Percentiles rank a stretch among this genome's conserved stretches.
Evolutionary conservation across 2,797 vertebrate species (phyloP).

Genomic region (Poecilia wingei): DNA sequence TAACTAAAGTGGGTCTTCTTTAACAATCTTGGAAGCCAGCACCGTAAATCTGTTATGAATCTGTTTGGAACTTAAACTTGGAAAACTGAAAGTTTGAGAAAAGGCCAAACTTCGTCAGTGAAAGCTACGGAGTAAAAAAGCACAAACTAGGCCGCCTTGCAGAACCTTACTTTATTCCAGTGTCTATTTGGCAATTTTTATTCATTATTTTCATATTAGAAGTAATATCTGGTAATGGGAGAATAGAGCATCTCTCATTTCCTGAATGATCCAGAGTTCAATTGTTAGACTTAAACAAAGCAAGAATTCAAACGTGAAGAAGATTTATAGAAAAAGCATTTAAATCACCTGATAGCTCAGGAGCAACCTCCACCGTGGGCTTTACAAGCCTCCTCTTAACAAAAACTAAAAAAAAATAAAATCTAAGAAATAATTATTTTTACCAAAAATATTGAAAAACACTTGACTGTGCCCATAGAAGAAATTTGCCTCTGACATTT

Average conservation of each 20-base stretch:
- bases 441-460: not conserved
- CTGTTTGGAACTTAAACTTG: not conserved
- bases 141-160: not conserved
- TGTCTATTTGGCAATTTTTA: not conserved
- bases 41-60: not conserved
- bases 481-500: no score
- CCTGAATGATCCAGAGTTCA: not conserved
- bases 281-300: not conserved
- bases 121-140: not conserved
- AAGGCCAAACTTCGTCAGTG: not conserved
- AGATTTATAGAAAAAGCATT: not conserved
- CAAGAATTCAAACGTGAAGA: not conserved
- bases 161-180: not conserved
- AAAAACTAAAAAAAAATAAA: not conserved
- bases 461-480: no score
- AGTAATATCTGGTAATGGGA: not conserved
- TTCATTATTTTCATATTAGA: not conserved
- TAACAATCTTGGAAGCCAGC: not conserved
- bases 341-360: not conserved
- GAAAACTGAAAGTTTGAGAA: not conserved
- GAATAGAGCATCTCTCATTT: not conserved
- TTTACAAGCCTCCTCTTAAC: not conserved
- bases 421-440: not conserved
- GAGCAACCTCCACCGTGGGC: not conserved
- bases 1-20: not conserved